phyloP scores from a whole-genome alignment of 2,888 invertebrate species.

The Leistus spinibarbis region DNA sequence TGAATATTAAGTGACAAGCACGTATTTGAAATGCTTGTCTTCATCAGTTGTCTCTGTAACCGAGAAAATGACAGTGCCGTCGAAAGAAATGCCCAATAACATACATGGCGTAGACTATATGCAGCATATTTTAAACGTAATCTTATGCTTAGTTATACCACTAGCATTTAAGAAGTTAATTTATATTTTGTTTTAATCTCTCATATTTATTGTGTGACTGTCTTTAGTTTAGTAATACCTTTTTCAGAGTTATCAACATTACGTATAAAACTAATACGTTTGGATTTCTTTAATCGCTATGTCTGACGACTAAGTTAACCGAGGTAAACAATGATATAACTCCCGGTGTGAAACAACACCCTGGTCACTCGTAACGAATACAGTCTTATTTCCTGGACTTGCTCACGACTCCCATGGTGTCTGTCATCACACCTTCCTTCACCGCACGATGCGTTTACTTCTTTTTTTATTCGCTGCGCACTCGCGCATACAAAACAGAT shows the following conservation, averaged over 20 bases:
- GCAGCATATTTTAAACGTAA: too few relatives aligned
- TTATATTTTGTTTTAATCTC: too few relatives aligned
- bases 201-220: too few relatives aligned
- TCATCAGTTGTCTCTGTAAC: constrained; percentile 32
- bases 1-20: constrained; percentile 37
- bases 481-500: background rate
- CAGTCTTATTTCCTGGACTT: constrained; percentile 31
- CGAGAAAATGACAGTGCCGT: background rate
- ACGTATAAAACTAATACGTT: too few relatives aligned
- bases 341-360: constrained; percentile 29
- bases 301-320: background rate
- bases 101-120: too few relatives aligned
- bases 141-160: too few relatives aligned
- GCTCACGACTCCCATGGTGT: constrained; percentile 24
- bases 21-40: constrained; percentile 26
- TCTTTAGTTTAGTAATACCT: too few relatives aligned
- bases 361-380: constrained; percentile 40
- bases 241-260: too few relatives aligned
- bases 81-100: background rate
- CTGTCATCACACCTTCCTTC: background rate
- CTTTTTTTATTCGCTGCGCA: constrained; percentile 19
- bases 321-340: constrained; percentile 27
- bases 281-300: background rate
- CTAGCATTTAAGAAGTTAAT: too few relatives aligned
- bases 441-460: background rate